Base-by-base conservation (phyloP, 2,113 vertebrate species). In the Lophius piscatorius region DNA sequence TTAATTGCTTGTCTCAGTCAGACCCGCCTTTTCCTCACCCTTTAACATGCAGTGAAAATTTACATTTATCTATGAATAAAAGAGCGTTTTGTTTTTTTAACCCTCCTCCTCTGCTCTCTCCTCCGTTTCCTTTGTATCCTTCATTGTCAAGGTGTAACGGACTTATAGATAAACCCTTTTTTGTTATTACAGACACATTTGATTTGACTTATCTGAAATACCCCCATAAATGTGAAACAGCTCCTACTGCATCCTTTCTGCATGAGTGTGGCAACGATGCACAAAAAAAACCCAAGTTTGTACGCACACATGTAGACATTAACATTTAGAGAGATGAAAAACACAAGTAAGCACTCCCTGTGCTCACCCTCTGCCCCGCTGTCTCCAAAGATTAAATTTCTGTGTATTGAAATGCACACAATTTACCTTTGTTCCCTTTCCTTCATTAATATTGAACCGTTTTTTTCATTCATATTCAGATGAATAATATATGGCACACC, bases 401-500 rank as follows among this genome's bases (percentile, higher is more conserved):
- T 65, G 58, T 16, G 12, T 11, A 28, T 21, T 59, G 22, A 74
- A 75, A 78, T 36, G 62, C 42, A 74, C 21, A 47, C 28, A 13
- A 61, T 57, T 45, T 9, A 6, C 38, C 40, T 66, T 58, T 68
- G 31, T 58, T 69, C 56, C 45, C 56, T 74, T 76, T 83, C 40
- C 16, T 42, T 33, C 20, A 81, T 83, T 52, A 84, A 88, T 84
- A 85, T 74, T 78, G 55, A 81, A 80, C 21, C 31, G n/a, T 58
- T 71, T 80, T 76, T 59, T 78, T 59, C 38, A 76, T 76, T 83
- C 40, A 61, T 70, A 80, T 73, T 51, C 18, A 10, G 39, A 78
- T 78, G 55, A 84, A 80, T 84, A 77, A 85, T 78, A 82, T 60
- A 82, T 73, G 45, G 18, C 57, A 63, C 28, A 83, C 63, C 47